Base-by-base conservation (phyloP, 2,113 vertebrate species). In the Python bivittatus region DNA sequence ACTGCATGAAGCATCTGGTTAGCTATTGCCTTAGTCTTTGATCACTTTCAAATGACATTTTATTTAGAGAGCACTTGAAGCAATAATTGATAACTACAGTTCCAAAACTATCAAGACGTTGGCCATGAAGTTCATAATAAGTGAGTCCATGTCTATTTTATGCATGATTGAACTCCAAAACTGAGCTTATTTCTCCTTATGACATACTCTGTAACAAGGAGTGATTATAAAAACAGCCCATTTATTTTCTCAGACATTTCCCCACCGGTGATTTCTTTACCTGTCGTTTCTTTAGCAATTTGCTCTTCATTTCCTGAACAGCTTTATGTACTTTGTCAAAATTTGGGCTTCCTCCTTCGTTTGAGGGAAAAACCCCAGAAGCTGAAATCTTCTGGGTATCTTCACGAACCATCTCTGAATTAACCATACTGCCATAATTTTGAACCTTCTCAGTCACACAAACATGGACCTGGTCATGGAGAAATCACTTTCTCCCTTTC, bases 1-100 rank as follows among this genome's bases (percentile, higher is more conserved):
- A 42, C 85, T 54, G 79, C 72, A 42, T 58, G 56, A 20, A 94
- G 88, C 90, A 95, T 93, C 93, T 94, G 90, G 27, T 91, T 95
- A 93, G 23, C 86, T 95, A 83, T 87, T 92, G 53, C 42, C 17
- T 20, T 90, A 25, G 64, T 91, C 60, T 96, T 94, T 92, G 84
- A 89, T 96, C 89, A 93, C 1, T 23, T 91, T 91, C 25, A 94
- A 58, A 22, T 90, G 92, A 95, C 42, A 90, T 53, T 58, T 12
- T 94, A 85, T 83, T 90, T 25, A 91, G 93, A 53, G 1, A 42
- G 4, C n/a, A 72, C 93, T 96, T 86, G 64, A 93, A 94, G 22
- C 64, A 92, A 6, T 42, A 27, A 92, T 48, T 20, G 84, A 90
- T n/a, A 92, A 52, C 92, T 86, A 58, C 56, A 53, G 1, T 60